Evolutionary conservation across 2,113 vertebrate genomes (phyloP).

Genomic region (Dunckerocampus dactyliophorus): DNA sequence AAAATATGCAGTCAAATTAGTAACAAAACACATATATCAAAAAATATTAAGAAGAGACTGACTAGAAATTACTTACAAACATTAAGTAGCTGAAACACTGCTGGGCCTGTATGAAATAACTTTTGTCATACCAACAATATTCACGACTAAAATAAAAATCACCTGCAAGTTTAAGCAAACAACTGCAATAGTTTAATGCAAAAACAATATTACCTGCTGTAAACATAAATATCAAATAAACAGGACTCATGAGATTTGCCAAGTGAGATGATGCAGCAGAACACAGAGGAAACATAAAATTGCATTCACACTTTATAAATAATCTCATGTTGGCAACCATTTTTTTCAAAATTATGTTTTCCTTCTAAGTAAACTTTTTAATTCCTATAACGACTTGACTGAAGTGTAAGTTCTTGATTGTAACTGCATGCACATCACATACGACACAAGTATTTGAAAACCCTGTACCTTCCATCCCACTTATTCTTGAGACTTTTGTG

Average conservation of each 20-base stretch:
- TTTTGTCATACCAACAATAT: slow-evolving; percentile 6
- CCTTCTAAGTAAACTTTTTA: not conserved
- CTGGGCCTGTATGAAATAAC: not conserved
- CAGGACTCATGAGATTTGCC: slow-evolving; percentile 1
- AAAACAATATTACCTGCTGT: slow-evolving; percentile 4
- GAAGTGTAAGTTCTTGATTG: not conserved
- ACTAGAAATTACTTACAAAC: no score
- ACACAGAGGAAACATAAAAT: not conserved
- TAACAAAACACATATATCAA: slow-evolving; percentile 1
- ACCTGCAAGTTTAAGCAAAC: not conserved
- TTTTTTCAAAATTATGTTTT: not conserved
- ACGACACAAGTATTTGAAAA: slow-evolving; percentile 15
- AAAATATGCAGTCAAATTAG: slow-evolving; percentile 6
- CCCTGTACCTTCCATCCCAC: no score
- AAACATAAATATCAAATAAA: not conserved
- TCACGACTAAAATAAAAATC: fast-evolving
- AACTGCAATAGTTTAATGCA: slow-evolving; percentile 1
- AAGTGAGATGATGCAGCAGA: not conserved
- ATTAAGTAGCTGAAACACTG: slow-evolving; percentile 8
- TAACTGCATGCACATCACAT: slow-evolving; percentile 1
- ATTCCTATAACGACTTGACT: slow-evolving; percentile 3
- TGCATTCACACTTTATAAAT: slow-evolving; percentile 13
- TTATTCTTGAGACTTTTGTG: not conserved
- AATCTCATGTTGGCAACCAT: slow-evolving; percentile 41
- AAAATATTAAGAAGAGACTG: no score